Base-by-base conservation (phyloP, 2,888 invertebrate genomes). In the Pseudococcus longispinus region DNA sequence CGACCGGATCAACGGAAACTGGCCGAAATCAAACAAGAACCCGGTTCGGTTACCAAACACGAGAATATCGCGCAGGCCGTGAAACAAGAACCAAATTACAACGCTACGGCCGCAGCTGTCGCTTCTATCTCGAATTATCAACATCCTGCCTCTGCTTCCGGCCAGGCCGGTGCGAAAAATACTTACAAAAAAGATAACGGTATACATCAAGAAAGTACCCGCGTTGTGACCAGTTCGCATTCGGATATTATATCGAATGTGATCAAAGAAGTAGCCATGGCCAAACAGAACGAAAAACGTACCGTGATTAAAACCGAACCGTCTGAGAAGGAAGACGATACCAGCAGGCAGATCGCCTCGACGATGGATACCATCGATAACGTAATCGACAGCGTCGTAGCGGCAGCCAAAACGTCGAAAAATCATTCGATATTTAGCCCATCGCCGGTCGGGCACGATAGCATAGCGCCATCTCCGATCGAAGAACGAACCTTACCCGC, bases 241-340 rank as follows among this genome's bases (percentile, higher is more conserved):
- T 87, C 88, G 23, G 88, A 88, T 42, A 88, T 88, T 15, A 88
- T 88, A 42, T 88, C 88, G 4, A 88, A 85, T 83, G 88, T 89
- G 85, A 88, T 87, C 88, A 89, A 88, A 89, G 89, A 87, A 88
- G 88, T 88, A 86, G 85, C 87, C 88, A 87, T 87, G 87, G 86
- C 86, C 88, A 89, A 89, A 87, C 89, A 51, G 89, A 88, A 85
- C 89, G 90, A 55, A 44, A 87, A 87, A 51, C 87, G 82, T 23
- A 44, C 29, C 13, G 23, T 37, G 1, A 60, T 32, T 8, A 82
- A 82, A 20, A 60, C 15, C 20, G 87, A 82, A 42, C 23, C 42
- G 37, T n/a, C 26, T 20, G 26, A 55, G 26, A 20, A 20, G 11
- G 20, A 82, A 37, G 65, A 55, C 65, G 77, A n/a, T 8, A 15